A percentile compares a stretch with the other conserved stretches of the same genome.
These are phyloP conservation scores for Sminthurinus aureus DNA, from an alignment of 2,888 invertebrate genomes.

Conservation along the genomic window DNA sequence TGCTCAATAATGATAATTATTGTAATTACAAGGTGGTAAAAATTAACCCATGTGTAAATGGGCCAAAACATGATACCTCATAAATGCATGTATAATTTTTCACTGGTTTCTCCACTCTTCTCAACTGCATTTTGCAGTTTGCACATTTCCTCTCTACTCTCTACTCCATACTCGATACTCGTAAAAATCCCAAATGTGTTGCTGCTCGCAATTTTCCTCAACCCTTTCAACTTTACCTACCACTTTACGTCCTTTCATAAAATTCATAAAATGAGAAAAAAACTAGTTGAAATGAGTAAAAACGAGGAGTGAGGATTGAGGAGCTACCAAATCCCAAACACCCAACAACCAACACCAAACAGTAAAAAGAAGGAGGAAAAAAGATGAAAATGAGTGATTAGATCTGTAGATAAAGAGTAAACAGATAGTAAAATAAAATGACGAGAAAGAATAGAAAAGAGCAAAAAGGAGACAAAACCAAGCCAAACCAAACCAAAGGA, in stretches of 20 bases:
- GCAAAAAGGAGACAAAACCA: slow-evolving; percentile 5
- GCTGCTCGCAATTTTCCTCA: neutral
- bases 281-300: neutral
- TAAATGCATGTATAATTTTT: too few species aligned
- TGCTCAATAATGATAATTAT: neutral
- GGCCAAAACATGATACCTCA: neutral
- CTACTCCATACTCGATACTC: too few species aligned
- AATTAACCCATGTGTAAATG: neutral
- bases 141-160: slow-evolving; percentile 23
- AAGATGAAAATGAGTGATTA: neutral
- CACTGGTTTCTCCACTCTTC: too few species aligned
- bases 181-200: neutral
- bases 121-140: neutral
- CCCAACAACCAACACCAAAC: neutral
- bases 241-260: neutral
- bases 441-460: neutral
- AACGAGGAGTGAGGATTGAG: neutral
- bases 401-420: slow-evolving; percentile 1
- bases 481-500: neutral
- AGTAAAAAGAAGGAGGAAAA: neutral
- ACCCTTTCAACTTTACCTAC: neutral
- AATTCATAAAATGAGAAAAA: neutral
- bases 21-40: neutral
- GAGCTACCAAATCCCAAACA: neutral
- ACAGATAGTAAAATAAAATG: neutral